These are phyloP conservation scores for Cerceris ruficornis DNA, from an alignment of 2,888 invertebrate genomes.

Conservation along the genomic window DNA sequence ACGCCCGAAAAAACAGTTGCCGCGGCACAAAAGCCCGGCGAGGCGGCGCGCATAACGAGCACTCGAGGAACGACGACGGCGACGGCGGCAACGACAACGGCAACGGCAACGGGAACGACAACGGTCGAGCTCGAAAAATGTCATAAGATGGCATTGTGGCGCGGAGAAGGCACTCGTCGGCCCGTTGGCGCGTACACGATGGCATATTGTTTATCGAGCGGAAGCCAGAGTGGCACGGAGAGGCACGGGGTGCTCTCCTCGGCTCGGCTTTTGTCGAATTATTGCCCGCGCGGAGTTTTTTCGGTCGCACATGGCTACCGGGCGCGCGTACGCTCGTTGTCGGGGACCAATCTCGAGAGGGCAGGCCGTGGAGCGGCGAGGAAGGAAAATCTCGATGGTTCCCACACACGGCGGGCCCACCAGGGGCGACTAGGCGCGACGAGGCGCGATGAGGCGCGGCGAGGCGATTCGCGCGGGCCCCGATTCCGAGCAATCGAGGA, in stretches of 20 bases:
- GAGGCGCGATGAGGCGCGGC: constrained; percentile 14
- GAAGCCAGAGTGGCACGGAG: constrained; percentile 51
- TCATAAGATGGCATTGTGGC: constrained; percentile 76
- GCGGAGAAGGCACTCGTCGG: constrained; percentile 70
- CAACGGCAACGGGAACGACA: constrained; percentile 41
- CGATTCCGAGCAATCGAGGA: too few species aligned
- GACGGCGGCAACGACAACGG: not conserved
- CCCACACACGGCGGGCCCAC: constrained; percentile 76
- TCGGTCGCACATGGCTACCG: constrained; percentile 49
- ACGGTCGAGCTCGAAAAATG: constrained; percentile 75
- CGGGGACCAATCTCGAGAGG: constrained; percentile 60
- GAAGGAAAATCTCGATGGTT: constrained; percentile 63
- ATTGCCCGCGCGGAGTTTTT: constrained; percentile 29
- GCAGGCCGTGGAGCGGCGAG: constrained; percentile 28
- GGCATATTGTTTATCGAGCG: constrained; percentile 78
- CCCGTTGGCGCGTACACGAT: constrained; percentile 79
- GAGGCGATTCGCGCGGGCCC: too few species aligned
- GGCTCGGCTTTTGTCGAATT: constrained; percentile 49
- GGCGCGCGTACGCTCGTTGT: constrained; percentile 30
- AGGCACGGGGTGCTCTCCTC: constrained; percentile 21
- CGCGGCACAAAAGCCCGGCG: constrained; percentile 66
- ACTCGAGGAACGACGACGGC: constrained; percentile 65
- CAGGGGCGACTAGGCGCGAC: constrained; percentile 57
- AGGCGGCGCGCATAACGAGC: constrained; percentile 75
- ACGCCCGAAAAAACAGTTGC: constrained; percentile 66